Conservation (phyloP, 2,888 invertebrate genomes). For the Morpho helenor region DNA sequence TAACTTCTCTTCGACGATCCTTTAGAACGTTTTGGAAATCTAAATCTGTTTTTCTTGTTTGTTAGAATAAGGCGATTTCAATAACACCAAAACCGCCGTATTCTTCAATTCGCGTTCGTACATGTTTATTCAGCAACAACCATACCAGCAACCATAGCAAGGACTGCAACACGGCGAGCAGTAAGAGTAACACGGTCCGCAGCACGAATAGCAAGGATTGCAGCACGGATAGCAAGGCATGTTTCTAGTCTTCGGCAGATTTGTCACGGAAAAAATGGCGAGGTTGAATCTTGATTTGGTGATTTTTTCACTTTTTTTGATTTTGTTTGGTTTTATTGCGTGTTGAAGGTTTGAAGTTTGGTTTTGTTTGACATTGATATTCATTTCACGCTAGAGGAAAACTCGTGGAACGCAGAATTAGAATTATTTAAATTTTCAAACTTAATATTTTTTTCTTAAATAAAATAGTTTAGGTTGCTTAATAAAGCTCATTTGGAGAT, state of each 20-base stretch:
- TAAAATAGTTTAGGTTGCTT: not conserved
- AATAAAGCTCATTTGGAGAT: not conserved
- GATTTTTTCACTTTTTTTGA: slow-evolving; percentile 8
- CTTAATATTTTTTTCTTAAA: not conserved
- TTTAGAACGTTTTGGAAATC: too few species aligned
- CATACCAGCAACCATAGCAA: slow-evolving; percentile 35
- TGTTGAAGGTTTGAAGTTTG: slow-evolving; percentile 49
- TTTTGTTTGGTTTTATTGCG: slow-evolving; percentile 22
- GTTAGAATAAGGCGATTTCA: slow-evolving; percentile 1
- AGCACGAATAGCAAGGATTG: slow-evolving; percentile 37
- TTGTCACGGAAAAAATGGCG: not conserved
- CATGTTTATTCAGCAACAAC: slow-evolving; percentile 25
- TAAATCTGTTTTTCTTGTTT: too few species aligned
- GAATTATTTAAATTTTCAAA: slow-evolving; percentile 13
- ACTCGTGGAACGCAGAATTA: slow-evolving; percentile 22
- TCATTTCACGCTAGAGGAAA: slow-evolving; percentile 30
- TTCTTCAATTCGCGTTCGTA: slow-evolving; percentile 10
- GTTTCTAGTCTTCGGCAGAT: not conserved
- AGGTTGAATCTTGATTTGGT: not conserved
- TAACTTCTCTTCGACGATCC: too few species aligned
- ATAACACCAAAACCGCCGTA: slow-evolving; percentile 11
- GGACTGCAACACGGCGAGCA: slow-evolving; percentile 43
- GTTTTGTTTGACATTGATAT: slow-evolving; percentile 32
- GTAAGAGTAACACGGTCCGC: slow-evolving; percentile 39
- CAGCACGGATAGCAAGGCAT: slow-evolving; percentile 49